Evolutionary conservation across 2,888 invertebrate genomes (phyloP).

Genomic region (Phalera bucephala): DNA sequence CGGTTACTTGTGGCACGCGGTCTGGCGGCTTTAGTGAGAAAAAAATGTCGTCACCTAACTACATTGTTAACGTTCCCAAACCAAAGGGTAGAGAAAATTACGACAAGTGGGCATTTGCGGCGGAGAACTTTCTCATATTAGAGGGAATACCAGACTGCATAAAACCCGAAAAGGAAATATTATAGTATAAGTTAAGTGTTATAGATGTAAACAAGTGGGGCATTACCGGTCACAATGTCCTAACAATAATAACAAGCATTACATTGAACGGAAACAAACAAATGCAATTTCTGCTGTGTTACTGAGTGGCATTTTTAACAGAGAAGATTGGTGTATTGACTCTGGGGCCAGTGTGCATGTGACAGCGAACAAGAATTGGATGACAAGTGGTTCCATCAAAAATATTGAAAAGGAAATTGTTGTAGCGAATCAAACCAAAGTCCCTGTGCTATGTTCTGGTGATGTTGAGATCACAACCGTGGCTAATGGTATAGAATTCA

Average conservation of each 20-base stretch:
- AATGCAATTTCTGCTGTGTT: not conserved
- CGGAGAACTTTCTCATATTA: no score
- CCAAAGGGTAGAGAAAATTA: no score
- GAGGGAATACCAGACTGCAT: no score
- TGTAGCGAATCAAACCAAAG: not conserved
- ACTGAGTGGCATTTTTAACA: not conserved
- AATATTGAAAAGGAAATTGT: not conserved
- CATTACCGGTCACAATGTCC: constrained; percentile 3
- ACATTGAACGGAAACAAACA: no score
- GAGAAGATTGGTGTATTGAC: not conserved
- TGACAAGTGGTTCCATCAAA: not conserved
- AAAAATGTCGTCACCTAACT: no score
- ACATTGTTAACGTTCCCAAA: no score
- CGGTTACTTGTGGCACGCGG: no score
- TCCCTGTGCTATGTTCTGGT: not conserved
- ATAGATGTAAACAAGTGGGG: constrained; percentile 3
- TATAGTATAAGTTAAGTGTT: no score
- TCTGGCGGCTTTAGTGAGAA: no score
- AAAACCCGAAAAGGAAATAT: no score
- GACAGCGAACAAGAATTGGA: not conserved
- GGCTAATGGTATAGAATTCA: constrained; percentile 11
- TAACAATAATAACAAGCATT: no score
- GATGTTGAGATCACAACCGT: constrained; percentile 11
- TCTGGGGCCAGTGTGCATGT: not conserved
- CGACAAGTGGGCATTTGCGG: no score